Evolutionary conservation across 2,888 invertebrate species (phyloP).

Genomic region (Perithous albicinctus): DNA sequence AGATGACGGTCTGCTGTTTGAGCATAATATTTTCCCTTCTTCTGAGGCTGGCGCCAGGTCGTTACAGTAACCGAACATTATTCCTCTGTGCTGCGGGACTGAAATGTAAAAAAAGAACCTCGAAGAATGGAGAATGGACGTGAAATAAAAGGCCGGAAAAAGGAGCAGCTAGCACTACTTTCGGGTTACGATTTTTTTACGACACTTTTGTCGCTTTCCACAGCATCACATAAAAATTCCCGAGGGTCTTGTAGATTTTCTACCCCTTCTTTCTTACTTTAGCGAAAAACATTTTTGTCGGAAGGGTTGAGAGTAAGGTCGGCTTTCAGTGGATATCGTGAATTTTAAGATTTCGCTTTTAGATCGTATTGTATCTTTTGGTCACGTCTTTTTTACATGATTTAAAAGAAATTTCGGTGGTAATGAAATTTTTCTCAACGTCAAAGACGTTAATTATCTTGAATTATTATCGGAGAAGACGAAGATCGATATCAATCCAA

Average conservation of each 20-base stretch:
- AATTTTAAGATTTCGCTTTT: not conserved
- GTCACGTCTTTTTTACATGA: too few species aligned
- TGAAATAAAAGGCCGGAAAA: not conserved
- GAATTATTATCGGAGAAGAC: not conserved
- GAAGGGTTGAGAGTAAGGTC: not conserved
- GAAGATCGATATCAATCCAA: constrained; percentile 2
- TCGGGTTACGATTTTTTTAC: constrained; percentile 29
- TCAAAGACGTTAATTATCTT: constrained; percentile 4
- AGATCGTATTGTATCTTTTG: not conserved
- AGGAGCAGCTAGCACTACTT: not conserved
- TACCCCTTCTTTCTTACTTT: not conserved
- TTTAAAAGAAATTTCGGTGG: not conserved
- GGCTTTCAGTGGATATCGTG: not conserved
- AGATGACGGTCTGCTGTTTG: not conserved
- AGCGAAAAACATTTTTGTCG: not conserved
- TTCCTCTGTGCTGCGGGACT: not conserved
- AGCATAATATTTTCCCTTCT: not conserved
- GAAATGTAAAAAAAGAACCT: not conserved
- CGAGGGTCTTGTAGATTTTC: not conserved
- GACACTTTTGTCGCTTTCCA: constrained; percentile 10
- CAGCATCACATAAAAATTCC: not conserved
- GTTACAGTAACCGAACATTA: not conserved
- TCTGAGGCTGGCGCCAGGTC: not conserved
- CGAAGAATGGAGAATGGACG: not conserved
- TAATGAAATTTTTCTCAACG: not conserved